Evolutionary conservation across 1,140 invertebrate species (phyloP), one percentile per base, ranked within the genome.

Genomic region (Formica exsecta): DNA sequence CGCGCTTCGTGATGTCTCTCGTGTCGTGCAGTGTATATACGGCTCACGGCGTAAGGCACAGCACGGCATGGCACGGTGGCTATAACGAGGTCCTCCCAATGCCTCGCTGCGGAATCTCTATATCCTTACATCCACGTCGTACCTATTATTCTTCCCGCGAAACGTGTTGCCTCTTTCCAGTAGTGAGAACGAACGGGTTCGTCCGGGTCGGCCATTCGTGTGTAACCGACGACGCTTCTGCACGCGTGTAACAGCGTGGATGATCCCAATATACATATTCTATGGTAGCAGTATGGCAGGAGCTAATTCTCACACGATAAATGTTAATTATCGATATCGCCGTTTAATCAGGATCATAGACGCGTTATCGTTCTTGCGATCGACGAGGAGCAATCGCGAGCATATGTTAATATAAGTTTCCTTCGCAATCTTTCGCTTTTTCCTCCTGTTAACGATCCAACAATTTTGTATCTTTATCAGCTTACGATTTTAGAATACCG

Each of bases 111-210:
- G 61, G 71, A 86, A 89, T 89, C 83, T 86, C 89, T 92, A 65
- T 86, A 87, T 86, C 77, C 90, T 91, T 92, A 51, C 16, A 93
- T 92, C 88, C 89, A 73, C 51, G 62, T 61, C 84, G 86, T 90
- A 90, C 91, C 92, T 93, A 93, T 93, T 92, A 93, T 89, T 93
- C 89, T 90, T 88, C 84, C 86, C 86, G 86, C 85, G 68, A 83
- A 62, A 89, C 86, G 75, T 90, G 89, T 87, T 89, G 90, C 90
- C 91, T 87, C 86, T 85, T 86, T 76, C 51, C 38, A 85, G 86
- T 81, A 85, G 88, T 87, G 90, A 66, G 80, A 89, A 80, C 87
- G 87, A 87, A 86, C 89, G 87, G 90, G 84, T 90, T 88, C 89
- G 79, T 38, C 79, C 83, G 87, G 90, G 79, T 85, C 86, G 70